Evolutionary conservation across 1,140 invertebrate species (phyloP), one percentile per base, ranked within the genome.

Genomic region (Nasonia giraulti): DNA sequence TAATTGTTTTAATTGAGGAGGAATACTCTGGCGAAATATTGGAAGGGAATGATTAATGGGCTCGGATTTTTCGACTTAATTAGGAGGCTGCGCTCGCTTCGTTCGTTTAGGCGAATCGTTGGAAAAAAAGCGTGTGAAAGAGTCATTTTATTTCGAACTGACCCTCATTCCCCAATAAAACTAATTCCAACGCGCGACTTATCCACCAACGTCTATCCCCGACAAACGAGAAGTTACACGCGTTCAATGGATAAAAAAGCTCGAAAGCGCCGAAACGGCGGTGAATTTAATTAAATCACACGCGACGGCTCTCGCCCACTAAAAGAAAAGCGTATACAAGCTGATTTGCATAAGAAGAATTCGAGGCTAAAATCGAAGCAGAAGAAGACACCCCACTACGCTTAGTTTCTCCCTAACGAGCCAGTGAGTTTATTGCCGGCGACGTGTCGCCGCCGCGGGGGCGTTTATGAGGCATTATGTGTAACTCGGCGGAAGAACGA

Each of bases 401-500:
- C 55, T 62, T 20, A 17, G 55, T 17, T 62, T 62, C 55, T 62
- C 55, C 31, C 87, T 89, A 92, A 92, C 90, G 89, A 92, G 91
- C 88, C 87, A 80, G 87, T 20, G 87, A 90, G 88, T 92, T 93
- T 92, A 93, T 91, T 91, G 90, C 89, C 89, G 82, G 80, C 89
- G 89, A 87, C 87, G 88, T 90, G 91, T 90, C 89, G 88, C 86
- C 88, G 86, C 78, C 80, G 87, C 91, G 89, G 90, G 91, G 91
- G 91, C 92, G 91, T 93, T 93, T 93, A 93, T 92, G 91, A 93
- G 91, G 91, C 92, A 93, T 93, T 93, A 93, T 92, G 92, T 92
- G 92, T 92, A 92, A 92, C 92, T 90, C 89, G 88, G 88, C 89
- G 92, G 91, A 93, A 93, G 90, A 92, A 93, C 90, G 90, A 91